Evolutionary conservation across 1,140 invertebrate genomes (phyloP), one percentile per base, ranked within the genome.

Genomic region (Bombus turneri): DNA sequence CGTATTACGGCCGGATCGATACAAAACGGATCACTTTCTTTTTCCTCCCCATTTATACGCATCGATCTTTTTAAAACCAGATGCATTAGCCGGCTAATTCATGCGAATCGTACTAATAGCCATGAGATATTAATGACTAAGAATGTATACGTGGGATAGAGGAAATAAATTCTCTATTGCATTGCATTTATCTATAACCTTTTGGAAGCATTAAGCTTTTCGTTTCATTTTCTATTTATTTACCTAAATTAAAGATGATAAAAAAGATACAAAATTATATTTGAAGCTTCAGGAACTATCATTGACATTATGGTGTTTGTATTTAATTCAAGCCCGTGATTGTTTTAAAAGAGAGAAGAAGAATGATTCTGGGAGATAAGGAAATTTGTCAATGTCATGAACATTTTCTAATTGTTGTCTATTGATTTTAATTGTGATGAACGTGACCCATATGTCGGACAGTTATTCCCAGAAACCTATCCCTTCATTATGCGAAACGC

Each of bases 21-120:
- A 87, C 68, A 53, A 86, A 85, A 87, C 85, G 85, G 81, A 83
- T 86, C 81, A 18, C 62, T 81, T 85, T 85, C 76, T 53, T 79
- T 75, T 64, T 83, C 37, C 64, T 69, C 18, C 73, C 53, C 81
- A 53, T 83, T 77, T 77, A 39, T 69, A n/a, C 71, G 9, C 78
- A 86, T 86, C 77, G 79, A 86, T 86, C 69, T 88, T 80, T 84
- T 78, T 78, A 73, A 81, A 86, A 62, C 81, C 66, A 71, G 31
- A 59, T 75, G 57, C 77, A 88, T 81, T 75, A 85, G 69, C 71
- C 59, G 18, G 78, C 68, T 64, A 85, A 87, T 66, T 66, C 37
- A 28, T 47, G 72, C 64, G 59, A 75, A 57, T 82, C 59, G 69
- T 81, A 81, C 47, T 53, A 69, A 68, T 28, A 69, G 74, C 47